These are phyloP conservation scores for Potamilus streckersoni DNA, from an alignment of 1,140 invertebrate species.

Conservation along the genomic window DNA sequence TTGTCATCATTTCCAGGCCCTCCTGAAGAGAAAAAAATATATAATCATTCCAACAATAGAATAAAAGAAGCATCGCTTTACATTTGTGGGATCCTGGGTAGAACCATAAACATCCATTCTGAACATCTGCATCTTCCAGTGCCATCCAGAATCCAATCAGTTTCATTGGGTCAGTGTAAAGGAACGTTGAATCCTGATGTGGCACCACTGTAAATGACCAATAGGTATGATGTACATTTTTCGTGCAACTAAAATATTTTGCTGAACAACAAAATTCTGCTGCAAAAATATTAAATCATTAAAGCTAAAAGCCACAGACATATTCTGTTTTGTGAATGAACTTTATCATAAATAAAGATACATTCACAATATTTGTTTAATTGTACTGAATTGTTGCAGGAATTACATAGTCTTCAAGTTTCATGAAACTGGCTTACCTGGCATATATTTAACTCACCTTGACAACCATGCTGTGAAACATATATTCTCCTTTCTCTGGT, in stretches of 20 bases:
- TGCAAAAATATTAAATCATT: no score
- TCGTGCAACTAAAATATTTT: no score
- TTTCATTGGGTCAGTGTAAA: conserved; percentile 82
- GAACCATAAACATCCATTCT: conserved; percentile 97
- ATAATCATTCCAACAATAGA: no score
- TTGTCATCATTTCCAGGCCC: no score
- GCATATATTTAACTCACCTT: no score
- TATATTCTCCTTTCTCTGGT: no score
- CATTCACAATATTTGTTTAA: background rate
- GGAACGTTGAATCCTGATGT: conserved; percentile 90
- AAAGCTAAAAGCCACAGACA: background rate
- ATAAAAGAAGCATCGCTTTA: conserved; percentile 44
- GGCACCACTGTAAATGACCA: conserved; percentile 74
- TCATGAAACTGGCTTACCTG: no score
- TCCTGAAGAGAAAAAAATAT: no score
- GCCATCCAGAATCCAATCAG: conserved; percentile 93
- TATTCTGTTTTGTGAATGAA: background rate
- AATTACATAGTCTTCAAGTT: no score
- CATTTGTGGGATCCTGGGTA: conserved; percentile 90
- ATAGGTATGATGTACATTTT: background rate
- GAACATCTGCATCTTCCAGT: conserved; percentile 87
- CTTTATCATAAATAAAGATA: background rate
- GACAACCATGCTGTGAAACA: no score
- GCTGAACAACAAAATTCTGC: no score
- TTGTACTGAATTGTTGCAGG: no score